phyloP scores from a whole-genome alignment of 2,888 invertebrate species.

The Sphecodes monilicornis region DNA sequence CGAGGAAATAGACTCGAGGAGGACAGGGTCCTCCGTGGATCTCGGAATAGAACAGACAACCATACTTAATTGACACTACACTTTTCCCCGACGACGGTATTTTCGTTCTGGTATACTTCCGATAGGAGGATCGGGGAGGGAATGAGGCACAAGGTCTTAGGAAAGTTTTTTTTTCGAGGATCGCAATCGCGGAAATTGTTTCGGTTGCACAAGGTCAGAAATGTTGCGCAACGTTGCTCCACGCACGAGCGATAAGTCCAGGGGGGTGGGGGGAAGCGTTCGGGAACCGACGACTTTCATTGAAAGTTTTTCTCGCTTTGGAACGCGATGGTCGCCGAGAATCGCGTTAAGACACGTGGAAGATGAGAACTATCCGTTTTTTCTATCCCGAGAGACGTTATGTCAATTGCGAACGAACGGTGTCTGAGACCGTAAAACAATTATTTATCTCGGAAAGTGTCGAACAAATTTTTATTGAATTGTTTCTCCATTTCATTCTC shows the following conservation, averaged over 20 bases:
- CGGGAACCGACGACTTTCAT: constrained; percentile 60
- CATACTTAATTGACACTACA: constrained; percentile 39
- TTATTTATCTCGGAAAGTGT: too few relatives aligned
- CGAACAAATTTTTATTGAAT: too few relatives aligned
- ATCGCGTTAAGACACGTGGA: neutral
- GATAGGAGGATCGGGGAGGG: constrained; percentile 46
- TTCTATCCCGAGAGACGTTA: too few relatives aligned
- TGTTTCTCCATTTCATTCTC: too few relatives aligned
- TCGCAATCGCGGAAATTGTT: constrained; percentile 65
- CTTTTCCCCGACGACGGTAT: constrained; percentile 3
- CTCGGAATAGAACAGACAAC: neutral
- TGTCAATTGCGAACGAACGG: too few relatives aligned
- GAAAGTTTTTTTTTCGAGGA: constrained; percentile 47
- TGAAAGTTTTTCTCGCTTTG: constrained; percentile 38
- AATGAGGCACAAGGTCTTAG: constrained; percentile 67
- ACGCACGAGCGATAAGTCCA: neutral
- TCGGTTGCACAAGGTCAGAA: constrained; percentile 61
- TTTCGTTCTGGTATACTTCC: constrained; percentile 3
- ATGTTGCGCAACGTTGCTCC: constrained; percentile 53
- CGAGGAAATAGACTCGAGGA: constrained; percentile 42
- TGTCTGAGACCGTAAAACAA: too few relatives aligned
- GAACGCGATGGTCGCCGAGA: constrained; percentile 7
- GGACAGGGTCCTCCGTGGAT: neutral
- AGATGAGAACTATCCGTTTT: neutral
- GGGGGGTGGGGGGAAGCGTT: constrained; percentile 54